Percentiles rank a stretch among this genome's conserved stretches.
Evolutionary conservation across 1,140 invertebrate genomes (phyloP).

Genomic region (Neoseiulus cucumeris): DNA sequence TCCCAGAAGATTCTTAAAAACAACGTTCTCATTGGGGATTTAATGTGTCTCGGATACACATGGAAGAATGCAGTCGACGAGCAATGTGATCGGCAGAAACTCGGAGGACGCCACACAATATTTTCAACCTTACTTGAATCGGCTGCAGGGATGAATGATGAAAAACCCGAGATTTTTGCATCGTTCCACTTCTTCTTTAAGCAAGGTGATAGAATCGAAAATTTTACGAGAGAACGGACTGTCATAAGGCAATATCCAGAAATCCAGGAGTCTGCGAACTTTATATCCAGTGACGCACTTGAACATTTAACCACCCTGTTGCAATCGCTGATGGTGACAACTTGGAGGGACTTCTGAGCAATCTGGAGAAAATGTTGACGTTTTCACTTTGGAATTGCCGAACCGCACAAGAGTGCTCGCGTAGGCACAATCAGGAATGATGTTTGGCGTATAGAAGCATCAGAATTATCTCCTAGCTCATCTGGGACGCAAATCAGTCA

Average conservation of each 20-base stretch:
- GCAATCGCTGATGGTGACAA: too few relatives aligned
- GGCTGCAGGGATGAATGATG: neutral
- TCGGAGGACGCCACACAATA: neutral
- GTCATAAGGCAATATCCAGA: neutral
- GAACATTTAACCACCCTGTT: too few relatives aligned
- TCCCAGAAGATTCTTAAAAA: neutral
- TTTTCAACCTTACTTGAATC: neutral
- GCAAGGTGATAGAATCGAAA: neutral
- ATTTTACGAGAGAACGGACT: neutral
- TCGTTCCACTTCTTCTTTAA: neutral
- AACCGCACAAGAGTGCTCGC: too few relatives aligned
- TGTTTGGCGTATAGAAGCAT: too few relatives aligned
- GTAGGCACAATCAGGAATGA: too few relatives aligned
- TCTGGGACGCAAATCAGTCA: too few relatives aligned
- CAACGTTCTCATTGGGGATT: neutral
- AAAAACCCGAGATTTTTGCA: neutral
- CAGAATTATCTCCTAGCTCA: too few relatives aligned
- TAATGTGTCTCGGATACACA: neutral
- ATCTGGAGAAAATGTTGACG: too few relatives aligned
- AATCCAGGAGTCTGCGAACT: neutral
- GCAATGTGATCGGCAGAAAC: neutral
- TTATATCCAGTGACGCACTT: too few relatives aligned
- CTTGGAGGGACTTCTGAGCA: too few relatives aligned
- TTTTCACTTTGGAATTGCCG: too few relatives aligned
- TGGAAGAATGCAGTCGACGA: neutral